Base-by-base conservation (phyloP, 1,140 invertebrate species). In the Sesamia nonagrioides region DNA sequence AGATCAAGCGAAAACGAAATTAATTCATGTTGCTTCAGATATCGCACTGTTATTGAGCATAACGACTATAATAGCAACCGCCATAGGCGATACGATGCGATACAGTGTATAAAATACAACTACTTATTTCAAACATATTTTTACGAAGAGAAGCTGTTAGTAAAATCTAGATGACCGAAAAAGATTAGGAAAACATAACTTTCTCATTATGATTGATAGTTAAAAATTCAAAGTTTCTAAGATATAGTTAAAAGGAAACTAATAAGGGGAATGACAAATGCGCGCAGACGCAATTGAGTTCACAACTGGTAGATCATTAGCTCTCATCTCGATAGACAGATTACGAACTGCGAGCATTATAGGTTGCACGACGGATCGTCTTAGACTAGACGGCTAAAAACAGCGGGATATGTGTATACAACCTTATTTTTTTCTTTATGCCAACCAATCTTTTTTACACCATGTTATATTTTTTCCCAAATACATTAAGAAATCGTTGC, bases 121-220 rank as follows among this genome's bases (percentile, higher is more conserved):
- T 68, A 48, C 61, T 68, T 42, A 77, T 77, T 77, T 68, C 48
- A n/a, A 66, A 54, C n/a, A 68, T 42, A 77, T 68, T 66, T 77
- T 54, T 68, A 54, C 21, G 68, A 68, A 77, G 74, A 77, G 60
- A 60, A 61, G 60, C 52, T 21, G 40, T 61, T 72, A 52, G 54
- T 54, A 72, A 72, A 54, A 54, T 72, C 68, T 48, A 52, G 74
- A 77, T 77, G 42, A 66, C 74, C 60, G 17, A 54, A 3, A 66
- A 66, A 77, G 74, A 77, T 77, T 68, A 17, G 37, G 11, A 61
- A 75, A 13, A 56, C 68, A 75, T 56, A 58, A 68, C 74, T 77
- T 77, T 77, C 60, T 52, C 17, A 68, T 66, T 77, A 77, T 77
- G 68, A 76, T 76, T 76, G 74, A 76, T 76, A 50, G 74, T 33